Conservation (phyloP, 2,888 invertebrate species). For the Psylliodes chrysocephalus region DNA sequence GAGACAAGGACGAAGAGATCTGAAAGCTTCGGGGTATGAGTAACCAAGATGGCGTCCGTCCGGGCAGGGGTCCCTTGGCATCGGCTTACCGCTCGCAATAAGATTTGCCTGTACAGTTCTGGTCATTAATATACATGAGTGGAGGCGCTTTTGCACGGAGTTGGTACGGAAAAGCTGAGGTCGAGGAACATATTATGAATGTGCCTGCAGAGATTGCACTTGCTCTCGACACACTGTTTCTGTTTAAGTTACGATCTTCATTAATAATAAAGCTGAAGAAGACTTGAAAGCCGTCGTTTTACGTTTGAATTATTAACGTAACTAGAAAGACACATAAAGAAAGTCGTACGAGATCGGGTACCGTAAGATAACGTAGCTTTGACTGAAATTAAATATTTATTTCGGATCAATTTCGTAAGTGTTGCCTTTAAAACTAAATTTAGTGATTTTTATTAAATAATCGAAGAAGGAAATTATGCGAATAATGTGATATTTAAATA, state of each 20-base stretch:
- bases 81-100: slow-evolving; percentile 64
- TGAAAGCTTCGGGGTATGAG: slow-evolving; percentile 54
- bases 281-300: background rate
- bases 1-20: slow-evolving; percentile 54
- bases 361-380: too few relatives aligned
- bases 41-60: slow-evolving; percentile 61
- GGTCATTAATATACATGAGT: slow-evolving; percentile 64
- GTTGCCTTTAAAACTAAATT: too few relatives aligned
- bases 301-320: background rate
- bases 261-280: too few relatives aligned
- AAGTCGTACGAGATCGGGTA: too few relatives aligned
- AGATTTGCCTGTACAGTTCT: slow-evolving; percentile 64
- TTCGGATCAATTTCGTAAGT: too few relatives aligned
- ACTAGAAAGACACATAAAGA: background rate
- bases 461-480: too few relatives aligned
- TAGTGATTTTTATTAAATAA: too few relatives aligned
- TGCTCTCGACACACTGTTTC: too few relatives aligned
- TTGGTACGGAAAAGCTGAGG: slow-evolving; percentile 43
- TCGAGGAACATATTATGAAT: slow-evolving; percentile 36
- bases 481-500: too few relatives aligned
- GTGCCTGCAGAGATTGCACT: background rate
- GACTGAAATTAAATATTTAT: too few relatives aligned
- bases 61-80: slow-evolving; percentile 61
- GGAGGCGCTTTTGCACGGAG: slow-evolving; percentile 35
- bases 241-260: too few relatives aligned